phyloP scores from a whole-genome alignment of 92 coral and sea anemone genomes.

The Porites divaricata region DNA sequence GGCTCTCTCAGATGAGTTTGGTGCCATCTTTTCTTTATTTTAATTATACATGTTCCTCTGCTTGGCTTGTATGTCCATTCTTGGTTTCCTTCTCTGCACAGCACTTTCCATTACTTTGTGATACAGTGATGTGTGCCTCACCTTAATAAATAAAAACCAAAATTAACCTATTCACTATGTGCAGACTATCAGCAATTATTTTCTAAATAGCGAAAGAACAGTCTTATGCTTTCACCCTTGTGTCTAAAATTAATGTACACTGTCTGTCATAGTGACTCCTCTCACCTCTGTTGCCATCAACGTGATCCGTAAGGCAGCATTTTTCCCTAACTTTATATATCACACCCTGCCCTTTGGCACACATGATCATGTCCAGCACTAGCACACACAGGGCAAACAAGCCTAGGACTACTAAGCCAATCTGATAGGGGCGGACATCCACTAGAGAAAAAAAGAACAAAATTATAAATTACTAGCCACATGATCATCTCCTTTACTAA shows the following conservation, averaged over 20 bases:
- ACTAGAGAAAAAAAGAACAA: background rate
- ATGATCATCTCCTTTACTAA: too few relatives aligned
- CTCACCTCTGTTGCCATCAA: conserved; percentile 10
- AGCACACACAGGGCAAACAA: conserved; percentile 50
- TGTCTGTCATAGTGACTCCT: background rate
- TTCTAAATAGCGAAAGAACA: too few relatives aligned
- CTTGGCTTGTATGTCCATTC: background rate
- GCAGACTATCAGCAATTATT: background rate
- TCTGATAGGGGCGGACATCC: conserved; percentile 48
- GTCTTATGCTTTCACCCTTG: background rate
- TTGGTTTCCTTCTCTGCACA: background rate
- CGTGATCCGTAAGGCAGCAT: conserved; percentile 19
- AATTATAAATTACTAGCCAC: background rate
- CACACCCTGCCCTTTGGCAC: conserved; percentile 35
- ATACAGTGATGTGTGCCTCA: too few relatives aligned
- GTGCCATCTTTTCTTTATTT: too few relatives aligned
- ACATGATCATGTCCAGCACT: conserved; percentile 52
- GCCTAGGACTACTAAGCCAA: conserved; percentile 49
- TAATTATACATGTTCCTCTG: background rate
- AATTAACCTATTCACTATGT: too few relatives aligned
- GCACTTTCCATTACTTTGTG: background rate
- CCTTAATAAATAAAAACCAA: too few relatives aligned
- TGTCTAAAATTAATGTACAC: too few relatives aligned
- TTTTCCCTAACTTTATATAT: conserved; percentile 17
- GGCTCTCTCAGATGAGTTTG: too few relatives aligned